Base-by-base conservation (phyloP, 2,888 invertebrate genomes). In the Drepanosiphum platanoidis region DNA sequence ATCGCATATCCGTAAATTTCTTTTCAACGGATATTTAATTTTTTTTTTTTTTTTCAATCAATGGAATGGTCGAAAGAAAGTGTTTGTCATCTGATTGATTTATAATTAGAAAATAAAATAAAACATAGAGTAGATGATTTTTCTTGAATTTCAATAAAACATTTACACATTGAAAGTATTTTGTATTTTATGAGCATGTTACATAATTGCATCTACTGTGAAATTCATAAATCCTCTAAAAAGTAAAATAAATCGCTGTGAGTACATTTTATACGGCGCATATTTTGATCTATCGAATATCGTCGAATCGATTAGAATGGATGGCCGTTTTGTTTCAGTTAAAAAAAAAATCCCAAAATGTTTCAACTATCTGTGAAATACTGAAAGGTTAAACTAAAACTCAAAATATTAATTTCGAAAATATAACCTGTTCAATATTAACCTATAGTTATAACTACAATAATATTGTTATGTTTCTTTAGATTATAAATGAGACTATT, bases 181-280 rank as follows among this genome's bases (percentile, higher is more conserved):
- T 52, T 52, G n/a, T n/a, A n/a, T n/a, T n/a, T 52, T 5, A 52
- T 5, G n/a, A 52, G 5, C 18, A 52, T 18, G 15, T 52, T 18
- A 18, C 22, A n/a, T n/a, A n/a, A 52, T 18, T 52, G 52, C 8
- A n/a, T n/a, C n/a, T n/a, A 13, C 27, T 27, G 30, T 27, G 4
- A 27, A 8, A 42, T 42, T 71, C 42, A 42, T 71, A 42, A 71
- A 42, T 71, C 71, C 13, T 42, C 15, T 71, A n/a, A n/a, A 7
- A 71, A 71, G 71, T 71, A 27, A 71, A 42, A 71, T 27, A 27
- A 71, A 27, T 71, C 42, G 39, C 42, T 71, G 27, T 13, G 42
- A 15, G 15, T 42, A 42, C 27, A 27, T 71, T 42, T 71, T 27
- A 27, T 15, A 71, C 39, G 71, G 39, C 71, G 39, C 71, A 42